Evolutionary conservation across 2,113 vertebrate genomes (phyloP).

Genomic region (Cyphomyrus plagiostoma): DNA sequence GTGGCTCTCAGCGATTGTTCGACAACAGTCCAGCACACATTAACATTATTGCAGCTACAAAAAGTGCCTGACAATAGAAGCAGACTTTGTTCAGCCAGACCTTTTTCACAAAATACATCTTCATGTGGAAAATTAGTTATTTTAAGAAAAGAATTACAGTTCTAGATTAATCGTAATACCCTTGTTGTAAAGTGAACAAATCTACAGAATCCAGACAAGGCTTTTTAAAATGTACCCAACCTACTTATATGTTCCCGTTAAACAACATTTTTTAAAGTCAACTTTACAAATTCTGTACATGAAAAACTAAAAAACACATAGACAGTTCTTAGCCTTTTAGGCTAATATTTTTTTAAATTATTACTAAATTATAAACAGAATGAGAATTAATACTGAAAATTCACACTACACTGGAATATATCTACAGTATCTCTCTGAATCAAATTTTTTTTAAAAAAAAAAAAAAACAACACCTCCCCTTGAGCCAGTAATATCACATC

Average conservation of each 20-base stretch:
- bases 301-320: constrained; percentile 71
- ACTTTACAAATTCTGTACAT: constrained; percentile 70
- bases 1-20: constrained; percentile 52
- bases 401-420: constrained; percentile 82
- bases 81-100: constrained; percentile 47
- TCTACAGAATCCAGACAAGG: constrained; percentile 83
- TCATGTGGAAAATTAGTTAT: constrained; percentile 60
- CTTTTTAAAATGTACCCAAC: constrained; percentile 65
- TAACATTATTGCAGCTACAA: constrained; percentile 61
- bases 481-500: constrained; percentile 63
- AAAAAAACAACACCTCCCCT: constrained; percentile 55
- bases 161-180: constrained; percentile 54
- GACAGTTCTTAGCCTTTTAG: constrained; percentile 76
- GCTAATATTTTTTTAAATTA: constrained; percentile 93
- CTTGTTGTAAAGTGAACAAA: constrained; percentile 48
- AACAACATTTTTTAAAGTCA: constrained; percentile 58
- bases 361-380: constrained; percentile 85
- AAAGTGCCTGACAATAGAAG: constrained; percentile 49
- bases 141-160: constrained; percentile 58
- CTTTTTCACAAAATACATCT: constrained; percentile 55
- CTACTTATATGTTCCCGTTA: constrained; percentile 47
- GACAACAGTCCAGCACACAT: constrained; percentile 50
- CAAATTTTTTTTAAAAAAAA: constrained; percentile 50
- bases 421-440: constrained; percentile 92
- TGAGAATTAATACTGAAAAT: constrained; percentile 92